Conservation (phyloP, 2,888 invertebrate genomes). For the Byasa hedistus region DNA sequence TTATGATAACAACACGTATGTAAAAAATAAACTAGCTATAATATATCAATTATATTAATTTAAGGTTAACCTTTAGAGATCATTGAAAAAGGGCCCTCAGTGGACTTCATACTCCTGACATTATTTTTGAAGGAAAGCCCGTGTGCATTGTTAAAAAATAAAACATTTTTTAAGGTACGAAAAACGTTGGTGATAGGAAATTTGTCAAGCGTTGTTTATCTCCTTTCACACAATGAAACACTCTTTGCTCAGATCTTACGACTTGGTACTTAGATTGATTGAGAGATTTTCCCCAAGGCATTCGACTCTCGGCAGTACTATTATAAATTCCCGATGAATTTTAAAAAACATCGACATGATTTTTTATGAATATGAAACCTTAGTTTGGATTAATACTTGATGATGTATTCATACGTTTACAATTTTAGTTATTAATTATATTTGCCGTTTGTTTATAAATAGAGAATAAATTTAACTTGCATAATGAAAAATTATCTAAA, state of each 20-base stretch:
- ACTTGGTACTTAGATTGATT: conserved; percentile 26
- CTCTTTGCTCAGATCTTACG: conserved; percentile 20
- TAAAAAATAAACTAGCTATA: neutral
- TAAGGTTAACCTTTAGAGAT: too few species aligned
- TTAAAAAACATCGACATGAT: too few species aligned
- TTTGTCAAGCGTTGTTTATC: conserved; percentile 28
- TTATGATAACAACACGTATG: too few species aligned
- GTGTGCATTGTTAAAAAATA: neutral
- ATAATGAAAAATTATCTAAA: too few species aligned
- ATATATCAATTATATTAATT: neutral
- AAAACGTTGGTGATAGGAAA: conserved; percentile 15
- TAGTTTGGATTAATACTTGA: too few species aligned
- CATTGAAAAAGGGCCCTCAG: too few species aligned
- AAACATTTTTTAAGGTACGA: conserved; percentile 2
- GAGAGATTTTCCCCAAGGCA: conserved; percentile 13
- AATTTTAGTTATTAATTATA: too few species aligned
- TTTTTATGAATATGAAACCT: too few species aligned
- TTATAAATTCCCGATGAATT: conserved; percentile 4
- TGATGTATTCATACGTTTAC: too few species aligned
- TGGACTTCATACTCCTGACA: too few species aligned
- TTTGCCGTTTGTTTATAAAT: too few species aligned
- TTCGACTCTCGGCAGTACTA: conserved; percentile 1
- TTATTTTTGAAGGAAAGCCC: neutral
- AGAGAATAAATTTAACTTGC: too few species aligned
- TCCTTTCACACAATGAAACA: conserved; percentile 23